These are phyloP conservation scores for Haemorhous mexicanus DNA, from an alignment of 2,113 vertebrate genomes.

Conservation along the genomic window DNA sequence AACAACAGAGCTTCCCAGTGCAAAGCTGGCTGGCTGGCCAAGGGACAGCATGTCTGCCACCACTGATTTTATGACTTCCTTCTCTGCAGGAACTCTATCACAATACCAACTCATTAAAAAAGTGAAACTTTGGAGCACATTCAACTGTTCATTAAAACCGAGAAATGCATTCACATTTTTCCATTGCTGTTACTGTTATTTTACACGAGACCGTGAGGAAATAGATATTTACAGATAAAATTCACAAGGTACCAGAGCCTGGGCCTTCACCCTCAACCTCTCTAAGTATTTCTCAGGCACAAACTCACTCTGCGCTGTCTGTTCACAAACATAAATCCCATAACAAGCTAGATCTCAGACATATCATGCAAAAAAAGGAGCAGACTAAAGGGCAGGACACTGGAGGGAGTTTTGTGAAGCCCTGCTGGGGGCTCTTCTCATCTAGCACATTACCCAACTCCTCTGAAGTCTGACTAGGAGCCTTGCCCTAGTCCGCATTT, in stretches of 20 bases:
- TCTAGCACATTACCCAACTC: not conserved
- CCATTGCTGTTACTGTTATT: not conserved
- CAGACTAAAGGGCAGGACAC: not conserved
- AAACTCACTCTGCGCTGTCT: not conserved
- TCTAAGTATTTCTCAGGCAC: not conserved
- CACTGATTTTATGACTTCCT: not conserved
- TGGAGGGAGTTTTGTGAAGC: not conserved
- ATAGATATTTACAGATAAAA: not conserved
- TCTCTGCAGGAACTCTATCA: not conserved
- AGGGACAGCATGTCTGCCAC: not conserved
- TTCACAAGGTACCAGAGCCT: not conserved
- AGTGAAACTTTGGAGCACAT: not conserved
- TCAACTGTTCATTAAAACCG: not conserved
- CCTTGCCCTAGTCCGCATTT: not conserved
- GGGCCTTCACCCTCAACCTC: not conserved
- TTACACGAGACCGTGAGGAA: not conserved
- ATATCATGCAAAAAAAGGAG: not conserved
- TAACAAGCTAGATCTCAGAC: not conserved
- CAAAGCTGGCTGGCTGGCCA: not conserved
- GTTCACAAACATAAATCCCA: not conserved
- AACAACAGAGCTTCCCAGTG: not conserved
- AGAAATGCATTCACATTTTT: not conserved
- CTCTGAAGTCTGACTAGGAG: not conserved
- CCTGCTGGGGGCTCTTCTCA: not conserved
- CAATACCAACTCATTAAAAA: not conserved